Base-by-base conservation (phyloP, 2,113 vertebrate genomes). In the Oxyura jamaicensis region DNA sequence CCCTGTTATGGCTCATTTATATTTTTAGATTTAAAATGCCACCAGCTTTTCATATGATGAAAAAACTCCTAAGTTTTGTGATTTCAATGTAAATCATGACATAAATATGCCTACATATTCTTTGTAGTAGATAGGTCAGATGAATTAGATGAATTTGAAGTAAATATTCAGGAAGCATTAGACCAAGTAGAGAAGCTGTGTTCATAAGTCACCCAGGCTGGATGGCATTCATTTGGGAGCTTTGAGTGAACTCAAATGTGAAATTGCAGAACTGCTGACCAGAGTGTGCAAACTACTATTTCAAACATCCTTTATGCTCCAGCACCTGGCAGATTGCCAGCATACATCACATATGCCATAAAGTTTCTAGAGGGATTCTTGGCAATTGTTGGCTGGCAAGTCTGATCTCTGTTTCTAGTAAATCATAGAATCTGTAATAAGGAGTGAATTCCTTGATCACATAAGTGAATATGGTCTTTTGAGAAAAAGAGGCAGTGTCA, bases 261-360 rank as follows among this genome's bases (percentile, higher is more conserved):
- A 96, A 95, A 95, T 87, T 93, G 76, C 62, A 90, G 71, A 76
- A 53, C 75, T 93, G 78, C 82, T 94, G 93, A 88, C 55, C 75
- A 93, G 89, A 88, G 62, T 42, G 60, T 5, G 0, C 75, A 62
- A 76, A 48, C 82, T 33, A 52, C 81, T 15, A 31, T 31, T 52
- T 63, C 78, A 82, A 65, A 62, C 42, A 39, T 5, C 1, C 4
- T 79, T 78, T 23, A 29, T 28, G 66, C 71, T 0, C 1, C 69
- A 86, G 14, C 29, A 9, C 20, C 29, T 68, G 84, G 53, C 29
- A 46, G 22, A 35, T 16, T 48, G 59, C 52, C 87, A 92, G 25
- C 26, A 31, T 8, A 33, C 6, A 25, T 84, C 13, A n/a, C 2
- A 1, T 9, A 12, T 0, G 1, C 55, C 1, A 2, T 21, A 36